Conservation (phyloP, 23 tunicate genomes). For the Trididemnum miniatum region DNA sequence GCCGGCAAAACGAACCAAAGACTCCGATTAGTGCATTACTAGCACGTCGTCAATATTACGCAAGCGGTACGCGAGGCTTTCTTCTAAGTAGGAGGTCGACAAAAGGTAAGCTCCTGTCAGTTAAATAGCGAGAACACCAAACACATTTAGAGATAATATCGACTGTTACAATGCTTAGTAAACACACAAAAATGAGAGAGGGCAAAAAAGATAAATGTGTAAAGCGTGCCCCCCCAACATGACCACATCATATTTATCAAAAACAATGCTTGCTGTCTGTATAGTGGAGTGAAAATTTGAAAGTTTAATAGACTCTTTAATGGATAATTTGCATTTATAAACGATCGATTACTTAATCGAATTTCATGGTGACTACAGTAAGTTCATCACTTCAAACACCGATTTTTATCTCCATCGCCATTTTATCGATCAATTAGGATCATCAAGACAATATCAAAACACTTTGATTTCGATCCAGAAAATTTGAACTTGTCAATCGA, state of each 20-base stretch:
- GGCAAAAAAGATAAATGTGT: not conserved
- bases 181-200: not conserved
- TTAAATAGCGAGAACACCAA: no score
- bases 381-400: not conserved
- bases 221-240: not conserved
- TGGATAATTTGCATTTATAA: no score
- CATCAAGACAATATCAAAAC: not conserved
- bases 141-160: not conserved
- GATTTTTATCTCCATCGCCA: slow-evolving; percentile 3
- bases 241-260: not conserved
- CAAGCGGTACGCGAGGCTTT: not conserved
- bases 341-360: no score
- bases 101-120: no score
- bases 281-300: not conserved
- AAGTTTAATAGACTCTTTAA: no score
- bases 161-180: not conserved
- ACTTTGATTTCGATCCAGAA: not conserved
- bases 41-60: not conserved
- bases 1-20: not conserved
- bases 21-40: not conserved
- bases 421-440: slow-evolving; percentile 14
- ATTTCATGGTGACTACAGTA: not conserved
- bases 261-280: not conserved
- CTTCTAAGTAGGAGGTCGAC: not conserved
- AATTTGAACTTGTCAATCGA: not conserved